These are phyloP conservation scores for Ditula angustiorana DNA, from an alignment of 2,888 invertebrate genomes.

Conservation along the genomic window DNA sequence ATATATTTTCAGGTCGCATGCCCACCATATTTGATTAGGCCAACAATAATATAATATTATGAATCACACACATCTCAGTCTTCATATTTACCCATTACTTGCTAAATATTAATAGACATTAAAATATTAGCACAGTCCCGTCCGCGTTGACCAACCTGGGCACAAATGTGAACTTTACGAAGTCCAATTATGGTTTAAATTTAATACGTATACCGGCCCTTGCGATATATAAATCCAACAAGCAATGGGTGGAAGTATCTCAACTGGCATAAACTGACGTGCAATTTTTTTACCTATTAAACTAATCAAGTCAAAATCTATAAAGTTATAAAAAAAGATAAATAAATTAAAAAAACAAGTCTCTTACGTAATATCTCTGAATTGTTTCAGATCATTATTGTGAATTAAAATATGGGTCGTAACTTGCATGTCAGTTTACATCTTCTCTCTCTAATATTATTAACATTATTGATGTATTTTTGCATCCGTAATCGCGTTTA, in stretches of 20 bases:
- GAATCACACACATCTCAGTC: constrained; percentile 35
- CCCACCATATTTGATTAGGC: constrained; percentile 15
- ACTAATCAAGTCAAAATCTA: neutral
- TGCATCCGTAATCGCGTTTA: neutral
- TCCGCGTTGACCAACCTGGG: neutral
- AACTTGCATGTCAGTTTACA: constrained; percentile 11
- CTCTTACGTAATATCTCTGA: neutral
- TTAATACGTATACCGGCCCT: neutral
- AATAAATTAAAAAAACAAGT: neutral
- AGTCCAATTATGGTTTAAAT: neutral
- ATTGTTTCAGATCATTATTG: constrained; percentile 3
- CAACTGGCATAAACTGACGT: constrained; percentile 10
- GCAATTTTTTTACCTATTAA: constrained; percentile 4
- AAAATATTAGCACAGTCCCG: constrained; percentile 2
- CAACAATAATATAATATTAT: constrained; percentile 24
- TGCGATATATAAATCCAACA: neutral
- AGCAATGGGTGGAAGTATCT: constrained; percentile 12
- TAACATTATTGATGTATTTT: neutral
- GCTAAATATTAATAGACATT: constrained; percentile 20
- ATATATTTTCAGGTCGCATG: neutral
- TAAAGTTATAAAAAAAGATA: constrained; percentile 1
- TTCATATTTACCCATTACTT: constrained; percentile 32
- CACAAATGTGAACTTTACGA: neutral
- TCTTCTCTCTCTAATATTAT: neutral
- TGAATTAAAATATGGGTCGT: neutral